Evolutionary conservation across 1,140 invertebrate genomes (phyloP), one percentile per base, ranked within the genome.

Genomic region (Probaryconus sp.): DNA sequence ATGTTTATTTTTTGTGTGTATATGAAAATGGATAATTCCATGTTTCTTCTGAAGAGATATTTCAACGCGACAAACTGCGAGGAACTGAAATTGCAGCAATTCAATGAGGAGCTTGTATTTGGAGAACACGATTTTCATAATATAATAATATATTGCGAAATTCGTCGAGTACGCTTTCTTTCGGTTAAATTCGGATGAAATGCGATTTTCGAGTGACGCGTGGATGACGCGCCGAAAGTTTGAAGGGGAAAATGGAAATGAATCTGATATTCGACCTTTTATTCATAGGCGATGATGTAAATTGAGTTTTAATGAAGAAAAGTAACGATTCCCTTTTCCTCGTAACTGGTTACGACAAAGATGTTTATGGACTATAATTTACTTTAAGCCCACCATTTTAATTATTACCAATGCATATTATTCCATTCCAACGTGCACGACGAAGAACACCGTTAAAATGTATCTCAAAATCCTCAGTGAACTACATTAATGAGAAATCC

Each of bases 151-250:
- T 42, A 47, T 48, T 26, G 33, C 33, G 33, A 17, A 60, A 60
- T 31, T 13, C 21, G 40, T 18, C 28, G 40, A 58, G 38, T 43
- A 26, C 24, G 24, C 38, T 56, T 58, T 58, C 53, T 58, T 58
- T 58, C 28, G 53, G 14, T 18, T 2, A 43, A 58, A 58, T 45
- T 58, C 28, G 51, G 28, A 17, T 45, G 53, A 58, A 58, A 58
- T 16, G 53, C 26, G 40, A 47, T 58, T 58, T 58, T 17, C 24
- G 11, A 28, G 26, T 43, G 53, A 56, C 38, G 53, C 28, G 53
- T 56, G 53, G 21, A 33, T 56, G 53, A 56, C 53, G 53, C 33
- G 38, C n/a, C n/a, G n/a, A n/a, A 31, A 56, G 48, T 40, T 42
- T 28, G 18, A 38, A 60, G 56, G 26, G 20, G 50, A 45, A 9